A percentile compares a stretch with the other conserved stretches of the same genome.
Conservation (phyloP, 1,140 invertebrate genomes). For the Euglossa dilemma region DNA sequence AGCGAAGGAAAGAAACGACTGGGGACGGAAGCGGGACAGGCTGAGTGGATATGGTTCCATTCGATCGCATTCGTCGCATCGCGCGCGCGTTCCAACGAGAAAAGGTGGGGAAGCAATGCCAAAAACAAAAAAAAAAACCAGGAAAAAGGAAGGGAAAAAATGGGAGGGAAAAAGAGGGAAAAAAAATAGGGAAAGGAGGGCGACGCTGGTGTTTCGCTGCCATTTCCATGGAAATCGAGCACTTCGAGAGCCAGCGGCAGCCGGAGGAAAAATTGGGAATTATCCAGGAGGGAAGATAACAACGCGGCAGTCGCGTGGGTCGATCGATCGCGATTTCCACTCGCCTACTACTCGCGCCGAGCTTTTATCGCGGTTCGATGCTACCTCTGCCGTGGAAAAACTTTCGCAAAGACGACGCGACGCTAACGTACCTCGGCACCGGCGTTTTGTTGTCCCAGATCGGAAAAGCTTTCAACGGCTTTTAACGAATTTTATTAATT, state of each 20-base stretch:
- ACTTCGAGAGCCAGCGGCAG: conserved; percentile 42
- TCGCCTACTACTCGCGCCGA: neutral
- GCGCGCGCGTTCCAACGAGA: conserved; percentile 27
- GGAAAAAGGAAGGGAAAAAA: neutral
- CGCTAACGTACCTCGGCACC: too few species aligned
- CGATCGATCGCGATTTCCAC: neutral
- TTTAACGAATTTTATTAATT: conserved; percentile 30
- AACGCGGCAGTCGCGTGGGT: too few species aligned
- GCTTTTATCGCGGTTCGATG: neutral
- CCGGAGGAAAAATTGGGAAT: neutral
- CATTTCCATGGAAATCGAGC: conserved; percentile 66
- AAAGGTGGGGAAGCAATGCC: conserved; percentile 3
- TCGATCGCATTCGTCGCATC: conserved; percentile 45
- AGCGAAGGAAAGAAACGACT: conserved; percentile 38
- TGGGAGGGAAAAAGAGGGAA: neutral
- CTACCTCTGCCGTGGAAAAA: neutral
- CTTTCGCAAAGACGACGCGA: neutral
- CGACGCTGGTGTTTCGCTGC: conserved; percentile 46
- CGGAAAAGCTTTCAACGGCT: conserved; percentile 19
- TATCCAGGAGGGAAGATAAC: neutral
- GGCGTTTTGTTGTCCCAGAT: neutral
- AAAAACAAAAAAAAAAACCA: too few species aligned
- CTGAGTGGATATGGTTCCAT: conserved; percentile 42
- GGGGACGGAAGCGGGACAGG: conserved; percentile 22
- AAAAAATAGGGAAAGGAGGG: neutral